These are phyloP conservation scores for Mesitornis unicolor DNA, from an alignment of 2,113 vertebrate genomes.

Conservation along the genomic window DNA sequence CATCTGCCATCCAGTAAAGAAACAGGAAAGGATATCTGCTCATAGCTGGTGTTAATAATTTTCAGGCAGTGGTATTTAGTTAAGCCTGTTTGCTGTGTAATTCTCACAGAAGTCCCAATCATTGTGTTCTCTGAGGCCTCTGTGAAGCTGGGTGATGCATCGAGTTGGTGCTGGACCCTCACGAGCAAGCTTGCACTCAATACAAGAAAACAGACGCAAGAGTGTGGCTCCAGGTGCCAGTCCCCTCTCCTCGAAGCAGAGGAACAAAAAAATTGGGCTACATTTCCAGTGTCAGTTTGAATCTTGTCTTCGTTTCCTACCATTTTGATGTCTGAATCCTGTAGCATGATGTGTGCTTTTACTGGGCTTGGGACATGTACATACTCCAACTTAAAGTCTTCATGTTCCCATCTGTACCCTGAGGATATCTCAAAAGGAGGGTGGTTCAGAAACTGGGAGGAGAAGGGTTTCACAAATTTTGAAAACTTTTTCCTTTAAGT, in stretches of 20 bases:
- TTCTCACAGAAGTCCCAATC: not conserved
- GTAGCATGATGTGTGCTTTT: not conserved
- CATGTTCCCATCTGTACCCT: constrained; percentile 17
- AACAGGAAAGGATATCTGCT: not conserved
- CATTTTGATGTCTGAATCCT: not conserved
- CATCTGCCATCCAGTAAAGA: not conserved
- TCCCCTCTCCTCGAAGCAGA: not conserved
- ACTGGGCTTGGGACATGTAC: not conserved
- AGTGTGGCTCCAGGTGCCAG: not conserved
- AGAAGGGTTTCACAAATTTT: constrained; percentile 44
- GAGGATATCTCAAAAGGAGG: constrained; percentile 38
- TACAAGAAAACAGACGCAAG: not conserved
- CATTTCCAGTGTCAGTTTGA: not conserved
- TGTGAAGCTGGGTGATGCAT: not conserved
- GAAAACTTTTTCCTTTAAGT: constrained; percentile 54
- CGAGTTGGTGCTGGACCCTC: not conserved
- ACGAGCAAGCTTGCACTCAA: not conserved
- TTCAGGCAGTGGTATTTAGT: not conserved
- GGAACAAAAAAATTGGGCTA: not conserved
- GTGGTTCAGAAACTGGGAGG: not conserved
- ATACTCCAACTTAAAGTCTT: constrained; percentile 7
- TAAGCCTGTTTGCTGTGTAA: not conserved
- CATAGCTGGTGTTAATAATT: not conserved
- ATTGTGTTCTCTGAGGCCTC: not conserved
- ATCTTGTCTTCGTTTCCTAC: not conserved